phyloP scores from a whole-genome alignment of 2,797 vertebrate species.

The Ibycter americanus region DNA sequence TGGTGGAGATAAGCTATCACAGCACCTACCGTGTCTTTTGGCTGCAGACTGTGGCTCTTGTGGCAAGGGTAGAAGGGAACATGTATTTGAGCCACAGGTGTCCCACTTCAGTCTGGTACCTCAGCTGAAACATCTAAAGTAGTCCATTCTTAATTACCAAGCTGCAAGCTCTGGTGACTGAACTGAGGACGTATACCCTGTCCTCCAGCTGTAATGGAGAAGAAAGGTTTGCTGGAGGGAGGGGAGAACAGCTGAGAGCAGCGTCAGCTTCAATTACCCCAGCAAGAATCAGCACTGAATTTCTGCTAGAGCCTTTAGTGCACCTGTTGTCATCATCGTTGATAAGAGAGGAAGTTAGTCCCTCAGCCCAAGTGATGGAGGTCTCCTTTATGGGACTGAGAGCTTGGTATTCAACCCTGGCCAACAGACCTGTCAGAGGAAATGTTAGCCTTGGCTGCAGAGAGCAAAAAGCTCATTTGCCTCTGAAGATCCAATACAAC shows the following conservation, averaged over 20 bases:
- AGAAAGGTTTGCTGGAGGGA: not conserved
- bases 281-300: not conserved
- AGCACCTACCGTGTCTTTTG: not conserved
- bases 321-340: not conserved
- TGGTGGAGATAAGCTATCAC: not conserved
- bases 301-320: not conserved
- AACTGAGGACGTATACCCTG: not conserved
- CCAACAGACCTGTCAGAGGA: not conserved
- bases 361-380: not conserved
- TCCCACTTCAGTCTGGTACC: not conserved
- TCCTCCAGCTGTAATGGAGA: not conserved
- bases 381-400: not conserved
- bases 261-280: not conserved
- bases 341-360: not conserved
- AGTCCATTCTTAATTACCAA: not conserved
- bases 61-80: not conserved
- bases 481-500: not conserved
- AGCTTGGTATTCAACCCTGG: not conserved
- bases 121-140: not conserved
- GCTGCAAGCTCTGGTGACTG: not conserved
- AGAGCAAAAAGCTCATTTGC: not conserved
- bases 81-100: accelerated
- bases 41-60: not conserved
- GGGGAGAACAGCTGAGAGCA: not conserved
- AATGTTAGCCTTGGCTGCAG: not conserved